Conservation (phyloP, 2,113 vertebrate species). For the Psilopsiagon aurifrons region DNA sequence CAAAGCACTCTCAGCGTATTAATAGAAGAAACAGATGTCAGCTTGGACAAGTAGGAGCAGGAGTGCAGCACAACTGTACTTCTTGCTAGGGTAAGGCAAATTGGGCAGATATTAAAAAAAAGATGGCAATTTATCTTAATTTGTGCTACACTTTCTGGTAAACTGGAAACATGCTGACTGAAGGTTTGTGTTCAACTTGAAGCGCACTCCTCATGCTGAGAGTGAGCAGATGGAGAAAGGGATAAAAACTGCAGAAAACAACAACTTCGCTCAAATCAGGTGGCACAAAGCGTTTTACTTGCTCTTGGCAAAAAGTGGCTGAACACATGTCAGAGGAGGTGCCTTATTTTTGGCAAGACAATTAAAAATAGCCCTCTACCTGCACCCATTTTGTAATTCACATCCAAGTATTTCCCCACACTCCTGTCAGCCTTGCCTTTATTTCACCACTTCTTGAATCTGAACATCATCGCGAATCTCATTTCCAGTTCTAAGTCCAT, state of each 20-base stretch:
- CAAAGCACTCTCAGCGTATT: not conserved
- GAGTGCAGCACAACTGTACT: not conserved
- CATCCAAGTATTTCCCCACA: constrained; percentile 3
- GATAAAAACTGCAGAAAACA: not conserved
- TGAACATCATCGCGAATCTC: constrained; percentile 30
- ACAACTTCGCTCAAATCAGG: not conserved
- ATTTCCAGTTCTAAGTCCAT: constrained; percentile 38
- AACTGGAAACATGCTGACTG: not conserved
- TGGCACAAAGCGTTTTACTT: not conserved
- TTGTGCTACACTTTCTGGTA: not conserved
- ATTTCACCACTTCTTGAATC: constrained; percentile 12
- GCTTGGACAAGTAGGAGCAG: not conserved
- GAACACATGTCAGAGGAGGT: not conserved
- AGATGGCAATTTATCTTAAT: not conserved
- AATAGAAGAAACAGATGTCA: not conserved
- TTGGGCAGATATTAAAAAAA: not conserved
- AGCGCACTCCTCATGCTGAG: not conserved
- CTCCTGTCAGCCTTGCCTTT: constrained; percentile 31
- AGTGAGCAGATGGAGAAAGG: not conserved
- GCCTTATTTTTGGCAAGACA: not conserved
- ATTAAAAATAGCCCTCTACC: not conserved
- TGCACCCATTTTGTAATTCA: not conserved
- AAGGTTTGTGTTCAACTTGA: not conserved
- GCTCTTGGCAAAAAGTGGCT: not conserved
- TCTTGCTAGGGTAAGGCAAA: not conserved